Base-by-base conservation (phyloP, 1,140 invertebrate genomes). In the Centruroides sculpturatus region DNA sequence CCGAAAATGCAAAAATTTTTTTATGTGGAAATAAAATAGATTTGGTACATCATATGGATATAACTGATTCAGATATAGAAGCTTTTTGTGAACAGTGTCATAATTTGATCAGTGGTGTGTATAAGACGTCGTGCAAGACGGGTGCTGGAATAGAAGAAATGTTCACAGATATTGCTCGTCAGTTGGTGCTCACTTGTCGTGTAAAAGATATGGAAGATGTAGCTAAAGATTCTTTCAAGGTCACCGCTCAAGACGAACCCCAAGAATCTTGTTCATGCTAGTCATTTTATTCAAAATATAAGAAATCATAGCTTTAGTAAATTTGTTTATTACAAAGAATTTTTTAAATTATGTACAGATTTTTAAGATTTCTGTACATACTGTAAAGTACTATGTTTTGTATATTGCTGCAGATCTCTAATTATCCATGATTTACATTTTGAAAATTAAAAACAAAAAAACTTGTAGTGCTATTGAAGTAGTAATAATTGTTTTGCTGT, bases 1-100 rank as follows among this genome's bases (percentile, higher is more conserved):
- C 90, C 48, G 89, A 92, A 74, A 92, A 90, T 76, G 89, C 89
- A 1, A 91, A 92, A 75, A 92, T 94, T 72, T 93, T 90, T 74
- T 78, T 94, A 13, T 92, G 89, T 76, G 89, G 89, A 47, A 94
- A 92, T 70, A 92, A 92, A 74, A 82, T 80, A 61, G 90, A 94
- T 73, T 72, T 91, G 41, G 83, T 86, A 66, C 80, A 81, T 13
- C 70, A 74, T 56, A 81, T 56, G 50, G 82, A 85, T 77, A 86
- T 94, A 1, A 86, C 85, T 34, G 88, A 94, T 74, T 79, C 82
- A 56, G 92, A 95, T 71, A 88, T 95, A 73, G 89, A 92, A 74
- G 82, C 81, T 59, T 94, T 96, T 76, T 89, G 88, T 74, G 87
- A 92, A 73, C 89, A 94, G 72, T 94, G 91, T 72, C 89, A 92